Percentiles rank a stretch among this genome's conserved stretches.
Evolutionary conservation across 2,797 vertebrate species (phyloP).

Genomic region (Neomorphus geoffroyi): DNA sequence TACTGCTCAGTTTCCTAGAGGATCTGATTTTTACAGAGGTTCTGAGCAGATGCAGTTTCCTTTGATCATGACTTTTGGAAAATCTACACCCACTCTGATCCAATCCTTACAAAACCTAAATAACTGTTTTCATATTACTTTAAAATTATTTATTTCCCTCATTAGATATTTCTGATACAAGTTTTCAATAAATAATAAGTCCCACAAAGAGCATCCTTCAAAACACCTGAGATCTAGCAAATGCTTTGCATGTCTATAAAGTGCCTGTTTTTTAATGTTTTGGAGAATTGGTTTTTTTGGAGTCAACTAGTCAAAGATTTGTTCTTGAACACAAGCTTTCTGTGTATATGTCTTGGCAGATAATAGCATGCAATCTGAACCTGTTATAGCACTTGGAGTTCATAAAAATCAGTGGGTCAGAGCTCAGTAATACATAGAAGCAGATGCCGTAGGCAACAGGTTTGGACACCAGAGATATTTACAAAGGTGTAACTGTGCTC

Average conservation of each 20-base stretch:
- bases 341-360: neutral
- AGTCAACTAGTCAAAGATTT: neutral
- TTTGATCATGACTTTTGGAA: constrained; percentile 16
- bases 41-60: neutral
- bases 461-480: neutral
- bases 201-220: neutral
- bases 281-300: neutral
- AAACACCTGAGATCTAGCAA: neutral
- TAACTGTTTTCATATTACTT: neutral
- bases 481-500: neutral
- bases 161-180: neutral
- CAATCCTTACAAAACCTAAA: neutral
- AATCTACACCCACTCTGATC: constrained; percentile 1
- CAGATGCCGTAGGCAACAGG: neutral
- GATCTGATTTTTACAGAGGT: neutral
- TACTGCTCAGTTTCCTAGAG: neutral
- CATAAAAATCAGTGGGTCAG: neutral
- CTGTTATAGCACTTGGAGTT: neutral
- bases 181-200: constrained; percentile 42
- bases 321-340: neutral
- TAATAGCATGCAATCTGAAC: neutral
- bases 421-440: neutral
- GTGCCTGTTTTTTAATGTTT: neutral
- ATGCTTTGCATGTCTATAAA: neutral
- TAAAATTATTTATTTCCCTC: neutral